These are phyloP conservation scores for Drosophila anomalata DNA, from an alignment of 2,888 invertebrate genomes.

Conservation along the genomic window DNA sequence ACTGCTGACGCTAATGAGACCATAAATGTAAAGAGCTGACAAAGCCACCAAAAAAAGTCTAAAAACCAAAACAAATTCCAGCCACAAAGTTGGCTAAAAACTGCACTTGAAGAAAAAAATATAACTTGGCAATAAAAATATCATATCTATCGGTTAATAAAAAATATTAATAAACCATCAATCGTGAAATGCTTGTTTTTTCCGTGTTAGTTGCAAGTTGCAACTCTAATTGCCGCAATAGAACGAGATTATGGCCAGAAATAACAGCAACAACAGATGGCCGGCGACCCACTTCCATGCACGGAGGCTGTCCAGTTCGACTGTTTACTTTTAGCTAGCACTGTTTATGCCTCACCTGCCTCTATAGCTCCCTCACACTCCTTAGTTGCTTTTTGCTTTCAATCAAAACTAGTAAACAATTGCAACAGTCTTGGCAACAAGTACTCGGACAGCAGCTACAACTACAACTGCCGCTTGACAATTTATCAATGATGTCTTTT, in stretches of 20 bases:
- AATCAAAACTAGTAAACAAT: conserved; percentile 57
- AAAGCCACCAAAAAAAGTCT: conserved; percentile 35
- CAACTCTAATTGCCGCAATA: conserved; percentile 73
- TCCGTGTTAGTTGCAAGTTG: conserved; percentile 21
- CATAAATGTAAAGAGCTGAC: conserved; percentile 62
- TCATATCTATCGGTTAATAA: not conserved
- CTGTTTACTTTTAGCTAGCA: conserved; percentile 70
- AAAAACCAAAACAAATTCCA: conserved; percentile 36
- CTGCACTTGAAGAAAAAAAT: not conserved
- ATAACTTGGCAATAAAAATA: not conserved
- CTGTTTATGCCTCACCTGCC: conserved; percentile 64
- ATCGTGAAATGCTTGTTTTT: not conserved
- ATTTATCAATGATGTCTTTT: conserved; percentile 69
- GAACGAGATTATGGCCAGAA: conserved; percentile 61
- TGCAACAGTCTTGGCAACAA: conserved; percentile 50
- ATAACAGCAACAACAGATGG: conserved; percentile 59
- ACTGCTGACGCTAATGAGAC: conserved; percentile 71
- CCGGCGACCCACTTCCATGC: conserved; percentile 72
- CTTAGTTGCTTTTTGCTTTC: conserved; percentile 36
- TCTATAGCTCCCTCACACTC: conserved; percentile 17
- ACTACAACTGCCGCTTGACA: conserved; percentile 57
- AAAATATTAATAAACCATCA: not conserved
- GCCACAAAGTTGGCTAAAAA: conserved; percentile 41
- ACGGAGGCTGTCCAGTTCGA: conserved; percentile 58
- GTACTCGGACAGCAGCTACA: conserved; percentile 34